Conservation (phyloP, 2,797 vertebrate genomes). For the Pelochelys cantorii region DNA sequence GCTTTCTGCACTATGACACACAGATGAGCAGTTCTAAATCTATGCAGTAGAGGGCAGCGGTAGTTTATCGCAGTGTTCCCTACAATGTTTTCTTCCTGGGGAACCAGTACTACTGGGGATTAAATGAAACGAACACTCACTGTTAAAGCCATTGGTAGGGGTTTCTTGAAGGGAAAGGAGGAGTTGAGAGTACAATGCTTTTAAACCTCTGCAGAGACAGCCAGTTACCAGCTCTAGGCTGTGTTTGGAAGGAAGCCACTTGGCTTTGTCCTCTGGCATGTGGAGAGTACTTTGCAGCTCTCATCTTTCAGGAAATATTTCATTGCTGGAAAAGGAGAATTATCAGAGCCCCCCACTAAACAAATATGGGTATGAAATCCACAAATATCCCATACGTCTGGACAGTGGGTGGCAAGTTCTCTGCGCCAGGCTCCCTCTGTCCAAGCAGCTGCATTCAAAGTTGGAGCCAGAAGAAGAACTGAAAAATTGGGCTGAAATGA, state of each 20-base stretch:
- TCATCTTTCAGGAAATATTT: slow-evolving; percentile 11
- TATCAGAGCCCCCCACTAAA: not conserved
- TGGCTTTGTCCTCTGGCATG: not conserved
- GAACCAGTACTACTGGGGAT: not conserved
- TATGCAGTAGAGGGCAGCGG: not conserved
- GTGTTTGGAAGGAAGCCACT: not conserved
- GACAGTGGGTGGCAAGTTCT: not conserved
- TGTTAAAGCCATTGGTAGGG: not conserved
- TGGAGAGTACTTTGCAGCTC: slow-evolving; percentile 13
- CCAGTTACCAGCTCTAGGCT: not conserved
- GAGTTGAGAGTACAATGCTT: not conserved
- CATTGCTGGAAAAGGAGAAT: not conserved
- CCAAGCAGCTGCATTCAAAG: not conserved
- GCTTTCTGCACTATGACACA: not conserved
- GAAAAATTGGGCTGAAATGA: not conserved
- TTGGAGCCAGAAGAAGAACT: not conserved
- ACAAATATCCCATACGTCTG: not conserved
- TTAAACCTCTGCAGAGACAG: not conserved
- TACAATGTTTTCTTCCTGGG: not conserved
- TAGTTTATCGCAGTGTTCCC: too few species aligned
- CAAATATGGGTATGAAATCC: not conserved
- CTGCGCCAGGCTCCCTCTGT: not conserved
- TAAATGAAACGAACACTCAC: not conserved
- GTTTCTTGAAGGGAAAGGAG: not conserved
- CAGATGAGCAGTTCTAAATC: not conserved